A percentile compares a stretch with the other conserved stretches of the same genome.
Conservation (phyloP, 2,797 vertebrate species). For the Distichodus sexfasciatus region DNA sequence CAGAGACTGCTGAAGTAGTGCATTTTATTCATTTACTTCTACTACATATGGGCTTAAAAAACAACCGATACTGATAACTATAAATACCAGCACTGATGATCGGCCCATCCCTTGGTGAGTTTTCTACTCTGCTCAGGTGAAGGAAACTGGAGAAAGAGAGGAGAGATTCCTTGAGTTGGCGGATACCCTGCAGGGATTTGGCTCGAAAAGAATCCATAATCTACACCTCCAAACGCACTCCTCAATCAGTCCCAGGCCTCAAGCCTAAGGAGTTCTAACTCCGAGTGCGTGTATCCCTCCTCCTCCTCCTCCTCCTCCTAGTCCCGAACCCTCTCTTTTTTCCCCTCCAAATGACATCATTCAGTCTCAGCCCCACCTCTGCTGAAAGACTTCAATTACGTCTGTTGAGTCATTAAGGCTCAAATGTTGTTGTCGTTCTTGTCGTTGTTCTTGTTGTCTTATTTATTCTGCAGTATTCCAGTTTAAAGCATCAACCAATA, state of each 20-base stretch:
- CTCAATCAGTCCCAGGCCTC: conserved; percentile 84
- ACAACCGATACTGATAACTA: too few species aligned
- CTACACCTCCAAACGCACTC: conserved; percentile 83
- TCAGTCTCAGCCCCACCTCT: conserved; percentile 16
- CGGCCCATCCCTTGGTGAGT: too few species aligned
- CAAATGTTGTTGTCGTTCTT: conserved; percentile 16
- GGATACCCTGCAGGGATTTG: conserved; percentile 84
- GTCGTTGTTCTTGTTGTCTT: too few species aligned
- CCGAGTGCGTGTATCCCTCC: conserved; percentile 74
- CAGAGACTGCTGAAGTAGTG: too few species aligned
- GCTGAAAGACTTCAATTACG: conserved; percentile 45
- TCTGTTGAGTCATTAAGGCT: conserved; percentile 55
- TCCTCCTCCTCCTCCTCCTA: conserved; percentile 4
- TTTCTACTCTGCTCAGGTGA: conserved; percentile 41
- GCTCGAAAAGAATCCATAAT: conserved; percentile 83
- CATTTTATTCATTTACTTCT: too few species aligned
- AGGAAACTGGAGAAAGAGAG: conserved; percentile 81
- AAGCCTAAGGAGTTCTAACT: conserved; percentile 76
- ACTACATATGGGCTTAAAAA: too few species aligned
- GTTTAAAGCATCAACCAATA: too few species aligned
- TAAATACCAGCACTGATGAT: too few species aligned
- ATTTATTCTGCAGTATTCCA: too few species aligned
- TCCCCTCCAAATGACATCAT: conserved; percentile 45
- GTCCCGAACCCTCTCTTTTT: conserved; percentile 38
- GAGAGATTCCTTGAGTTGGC: conserved; percentile 82